Conservation (phyloP, 2,113 vertebrate species). For the Sturnira hondurensis region DNA sequence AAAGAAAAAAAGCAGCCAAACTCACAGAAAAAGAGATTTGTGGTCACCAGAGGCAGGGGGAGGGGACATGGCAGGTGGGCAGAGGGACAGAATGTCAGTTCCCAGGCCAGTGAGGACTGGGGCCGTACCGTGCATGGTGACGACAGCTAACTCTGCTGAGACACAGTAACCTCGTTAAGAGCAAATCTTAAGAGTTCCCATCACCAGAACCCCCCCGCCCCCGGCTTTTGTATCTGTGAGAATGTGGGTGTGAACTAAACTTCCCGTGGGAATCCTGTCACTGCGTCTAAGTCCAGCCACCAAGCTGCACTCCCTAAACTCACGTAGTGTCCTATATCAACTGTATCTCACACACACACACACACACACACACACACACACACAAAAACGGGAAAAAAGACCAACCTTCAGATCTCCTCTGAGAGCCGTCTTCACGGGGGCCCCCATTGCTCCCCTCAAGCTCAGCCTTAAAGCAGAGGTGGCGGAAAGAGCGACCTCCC, state of each 20-base stretch:
- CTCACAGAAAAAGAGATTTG: background rate
- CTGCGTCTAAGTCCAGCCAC: too few relatives aligned
- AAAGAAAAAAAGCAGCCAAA: background rate
- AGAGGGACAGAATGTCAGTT: background rate
- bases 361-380: too few relatives aligned
- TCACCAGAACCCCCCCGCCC: too few relatives aligned
- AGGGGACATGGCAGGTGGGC: too few relatives aligned
- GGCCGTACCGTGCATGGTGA: background rate
- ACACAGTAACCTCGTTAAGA: background rate
- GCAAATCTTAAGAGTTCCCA: background rate
- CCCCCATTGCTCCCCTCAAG: background rate
- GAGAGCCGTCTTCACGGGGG: background rate
- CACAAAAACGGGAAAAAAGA: background rate
- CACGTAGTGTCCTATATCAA: too few relatives aligned
- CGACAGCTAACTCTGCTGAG: background rate
- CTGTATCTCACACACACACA: rapidly evolving
- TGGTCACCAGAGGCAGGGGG: background rate
- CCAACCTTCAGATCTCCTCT: background rate
- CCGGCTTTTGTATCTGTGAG: background rate
- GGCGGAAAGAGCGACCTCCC: background rate
- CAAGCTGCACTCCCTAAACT: background rate
- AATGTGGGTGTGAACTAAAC: background rate
- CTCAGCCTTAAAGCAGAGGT: background rate
- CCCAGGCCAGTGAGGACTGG: background rate
- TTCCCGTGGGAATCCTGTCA: background rate